Conservation (phyloP, 2,113 vertebrate species). For the Dermatemys mawii region DNA sequence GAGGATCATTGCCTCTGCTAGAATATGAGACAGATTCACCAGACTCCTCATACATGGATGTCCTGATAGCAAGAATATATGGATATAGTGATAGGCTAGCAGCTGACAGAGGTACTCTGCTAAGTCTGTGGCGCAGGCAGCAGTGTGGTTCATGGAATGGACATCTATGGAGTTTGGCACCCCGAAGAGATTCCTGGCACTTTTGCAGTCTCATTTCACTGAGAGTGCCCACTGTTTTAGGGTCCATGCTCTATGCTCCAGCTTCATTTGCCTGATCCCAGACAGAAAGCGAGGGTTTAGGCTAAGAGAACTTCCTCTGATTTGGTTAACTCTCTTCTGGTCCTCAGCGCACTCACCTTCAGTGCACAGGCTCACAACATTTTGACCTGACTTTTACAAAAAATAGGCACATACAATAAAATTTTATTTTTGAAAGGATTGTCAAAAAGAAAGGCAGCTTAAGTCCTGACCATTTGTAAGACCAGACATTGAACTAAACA, state of each 20-base stretch:
- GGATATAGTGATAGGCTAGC: background rate
- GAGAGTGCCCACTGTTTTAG: background rate
- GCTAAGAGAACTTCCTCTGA: background rate
- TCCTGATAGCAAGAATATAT: rapidly evolving
- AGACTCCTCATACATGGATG: background rate
- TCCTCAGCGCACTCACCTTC: background rate
- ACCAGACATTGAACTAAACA: background rate
- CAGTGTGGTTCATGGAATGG: background rate
- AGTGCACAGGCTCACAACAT: background rate
- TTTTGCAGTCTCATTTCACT: background rate
- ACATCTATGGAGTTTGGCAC: background rate
- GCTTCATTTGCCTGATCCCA: background rate
- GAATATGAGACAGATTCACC: background rate
- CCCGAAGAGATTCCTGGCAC: background rate
- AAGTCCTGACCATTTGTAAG: background rate
- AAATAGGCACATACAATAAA: background rate
- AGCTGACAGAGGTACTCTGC: background rate
- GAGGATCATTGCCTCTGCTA: background rate
- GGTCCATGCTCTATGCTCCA: background rate
- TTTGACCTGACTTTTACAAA: background rate
- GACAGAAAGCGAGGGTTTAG: background rate
- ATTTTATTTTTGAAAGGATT: background rate
- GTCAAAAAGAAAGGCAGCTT: background rate
- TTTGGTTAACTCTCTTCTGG: background rate
- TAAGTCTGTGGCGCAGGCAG: background rate